Conservation (phyloP, 2,113 vertebrate species). For the Bungarus multicinctus region DNA sequence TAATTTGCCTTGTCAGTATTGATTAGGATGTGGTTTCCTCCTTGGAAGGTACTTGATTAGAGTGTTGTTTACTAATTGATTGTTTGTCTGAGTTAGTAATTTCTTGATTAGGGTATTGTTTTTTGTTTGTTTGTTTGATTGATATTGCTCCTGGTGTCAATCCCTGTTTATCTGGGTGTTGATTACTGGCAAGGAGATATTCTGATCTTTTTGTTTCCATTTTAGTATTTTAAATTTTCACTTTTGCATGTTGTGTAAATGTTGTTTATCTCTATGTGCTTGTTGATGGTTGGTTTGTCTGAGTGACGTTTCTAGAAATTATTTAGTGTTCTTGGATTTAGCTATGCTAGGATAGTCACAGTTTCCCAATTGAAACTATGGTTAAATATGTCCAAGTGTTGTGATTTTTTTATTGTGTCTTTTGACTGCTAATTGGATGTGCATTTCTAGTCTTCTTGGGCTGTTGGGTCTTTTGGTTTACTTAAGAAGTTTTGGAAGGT, state of each 20-base stretch:
- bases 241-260: neutral
- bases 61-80: neutral
- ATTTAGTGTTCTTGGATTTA: neutral
- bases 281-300: neutral
- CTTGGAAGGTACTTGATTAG: neutral
- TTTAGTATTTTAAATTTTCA: neutral
- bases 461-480: neutral
- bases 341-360: neutral
- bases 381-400: neutral
- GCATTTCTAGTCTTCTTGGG: neutral
- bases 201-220: neutral
- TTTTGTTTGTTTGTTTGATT: neutral
- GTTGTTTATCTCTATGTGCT: neutral
- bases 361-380: neutral
- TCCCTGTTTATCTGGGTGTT: too few species aligned
- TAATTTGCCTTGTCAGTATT: neutral
- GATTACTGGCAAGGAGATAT: too few species aligned
- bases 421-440: neutral
- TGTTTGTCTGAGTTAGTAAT: neutral
- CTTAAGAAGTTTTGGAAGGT: neutral
- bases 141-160: neutral
- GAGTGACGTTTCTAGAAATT: neutral
- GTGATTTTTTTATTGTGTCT: neutral
- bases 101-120: neutral
- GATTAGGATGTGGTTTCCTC: neutral